A percentile compares a stretch with the other conserved stretches of the same genome.
phyloP scores from a whole-genome alignment of 2,113 vertebrate species.

The Dasypus novemcinctus region DNA sequence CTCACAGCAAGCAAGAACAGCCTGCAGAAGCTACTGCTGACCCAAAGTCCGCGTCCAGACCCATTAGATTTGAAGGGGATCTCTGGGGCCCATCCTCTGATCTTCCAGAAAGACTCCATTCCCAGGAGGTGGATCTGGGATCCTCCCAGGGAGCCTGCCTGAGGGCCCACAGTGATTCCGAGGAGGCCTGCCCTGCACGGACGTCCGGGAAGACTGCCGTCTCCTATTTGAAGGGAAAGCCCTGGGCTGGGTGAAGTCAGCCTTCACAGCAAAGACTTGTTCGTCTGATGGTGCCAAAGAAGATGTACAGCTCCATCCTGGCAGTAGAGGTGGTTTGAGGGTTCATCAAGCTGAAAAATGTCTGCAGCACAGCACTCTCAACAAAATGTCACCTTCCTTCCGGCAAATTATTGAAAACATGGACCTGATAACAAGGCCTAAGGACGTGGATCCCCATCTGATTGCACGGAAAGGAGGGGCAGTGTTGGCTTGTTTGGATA shows the following conservation, averaged over 20 bases:
- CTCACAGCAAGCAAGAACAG: conserved; percentile 99
- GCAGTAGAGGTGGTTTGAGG: conserved; percentile 96
- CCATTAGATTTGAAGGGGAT: conserved; percentile 90
- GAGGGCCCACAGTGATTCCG: conserved; percentile 88
- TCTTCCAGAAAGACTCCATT: conserved; percentile 85
- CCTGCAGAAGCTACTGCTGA: conserved; percentile 94
- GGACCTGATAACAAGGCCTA: conserved; percentile 97
- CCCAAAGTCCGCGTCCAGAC: conserved; percentile 89
- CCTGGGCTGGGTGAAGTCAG: conserved; percentile 97
- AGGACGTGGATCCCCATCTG: conserved; percentile 96
- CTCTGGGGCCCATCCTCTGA: conserved; percentile 88
- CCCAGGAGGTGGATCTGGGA: conserved; percentile 90
- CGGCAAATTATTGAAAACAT: conserved; percentile 96
- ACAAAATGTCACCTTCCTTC: conserved; percentile 99
- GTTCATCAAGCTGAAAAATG: conserved; percentile 97
- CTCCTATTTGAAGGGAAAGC: conserved; percentile 98
- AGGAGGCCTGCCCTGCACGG: conserved; percentile 91
- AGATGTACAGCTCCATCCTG: conserved; percentile 99
- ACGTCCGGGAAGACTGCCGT: conserved; percentile 93
- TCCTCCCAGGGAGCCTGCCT: conserved; percentile 90
- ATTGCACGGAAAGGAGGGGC: conserved; percentile 98
- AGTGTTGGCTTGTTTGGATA: conserved; percentile 95
- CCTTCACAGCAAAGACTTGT: conserved; percentile 97
- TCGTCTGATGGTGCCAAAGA: conserved; percentile 98
- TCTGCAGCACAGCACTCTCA: conserved; percentile 96